phyloP scores from a whole-genome alignment of 2,797 vertebrate species.

The Scarus forsteni region DNA sequence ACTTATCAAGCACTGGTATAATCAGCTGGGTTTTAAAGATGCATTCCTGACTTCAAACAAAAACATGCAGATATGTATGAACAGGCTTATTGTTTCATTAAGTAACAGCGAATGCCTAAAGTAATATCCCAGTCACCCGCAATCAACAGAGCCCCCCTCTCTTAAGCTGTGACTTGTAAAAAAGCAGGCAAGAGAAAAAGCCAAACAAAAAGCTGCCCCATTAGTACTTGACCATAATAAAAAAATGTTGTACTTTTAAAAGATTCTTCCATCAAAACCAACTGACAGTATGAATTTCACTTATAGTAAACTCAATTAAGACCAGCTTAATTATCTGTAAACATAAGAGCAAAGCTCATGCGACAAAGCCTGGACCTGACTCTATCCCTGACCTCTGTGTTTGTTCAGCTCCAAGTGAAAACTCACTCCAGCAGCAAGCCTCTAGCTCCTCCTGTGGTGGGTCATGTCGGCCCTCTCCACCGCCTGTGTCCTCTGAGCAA shows the following conservation, averaged over 20 bases:
- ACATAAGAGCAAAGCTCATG: slow-evolving; percentile 19
- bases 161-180: slow-evolving; percentile 60
- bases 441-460: slow-evolving; percentile 80
- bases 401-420: slow-evolving; percentile 49
- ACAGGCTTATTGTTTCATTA: slow-evolving; percentile 4
- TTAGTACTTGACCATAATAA: background rate
- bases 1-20: background rate
- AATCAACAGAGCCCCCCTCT: slow-evolving; percentile 53
- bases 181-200: slow-evolving; percentile 30
- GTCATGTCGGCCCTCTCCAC: slow-evolving; percentile 67
- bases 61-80: slow-evolving; percentile 8
- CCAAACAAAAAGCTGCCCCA: too few relatives aligned
- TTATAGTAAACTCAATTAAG: slow-evolving; percentile 1
- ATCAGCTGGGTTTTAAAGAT: slow-evolving; percentile 1
- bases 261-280: slow-evolving; percentile 11
- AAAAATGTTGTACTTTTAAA: slow-evolving; percentile 8
- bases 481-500: slow-evolving; percentile 69
- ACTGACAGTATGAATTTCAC: slow-evolving; percentile 7
- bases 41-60: background rate
- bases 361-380: slow-evolving; percentile 18
- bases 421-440: slow-evolving; percentile 81
- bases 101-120: background rate
- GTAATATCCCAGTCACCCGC: slow-evolving; percentile 26
- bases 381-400: slow-evolving; percentile 48
- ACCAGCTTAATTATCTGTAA: slow-evolving; percentile 22